These are phyloP conservation scores for Microctonus brassicae DNA, from an alignment of 2,888 invertebrate species.

Conservation along the genomic window DNA sequence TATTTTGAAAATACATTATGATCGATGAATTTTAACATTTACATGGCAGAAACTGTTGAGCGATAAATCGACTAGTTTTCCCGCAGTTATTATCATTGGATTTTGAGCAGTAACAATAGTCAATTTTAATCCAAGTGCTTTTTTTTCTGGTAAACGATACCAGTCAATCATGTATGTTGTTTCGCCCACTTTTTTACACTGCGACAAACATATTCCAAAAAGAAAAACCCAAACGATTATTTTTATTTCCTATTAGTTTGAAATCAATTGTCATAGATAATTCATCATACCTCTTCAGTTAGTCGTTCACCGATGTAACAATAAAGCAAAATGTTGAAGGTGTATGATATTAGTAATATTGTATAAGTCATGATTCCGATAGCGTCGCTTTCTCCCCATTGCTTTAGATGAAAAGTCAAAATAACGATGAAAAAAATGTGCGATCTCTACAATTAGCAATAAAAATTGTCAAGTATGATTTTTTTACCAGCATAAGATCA, in stretches of 20 bases:
- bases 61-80: constrained; percentile 53
- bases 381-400: constrained; percentile 40
- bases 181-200: constrained; percentile 54
- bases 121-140: constrained; percentile 45
- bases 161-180: constrained; percentile 52
- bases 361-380: constrained; percentile 36
- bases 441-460: too few species aligned
- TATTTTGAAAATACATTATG: too few species aligned
- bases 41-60: constrained; percentile 54
- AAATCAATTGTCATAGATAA: not conserved
- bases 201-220: not conserved
- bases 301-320: constrained; percentile 60
- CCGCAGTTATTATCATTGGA: constrained; percentile 52
- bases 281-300: constrained; percentile 52
- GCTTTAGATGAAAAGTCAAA: constrained; percentile 23
- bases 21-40: constrained; percentile 21
- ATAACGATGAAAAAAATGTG: too few species aligned
- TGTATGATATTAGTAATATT: constrained; percentile 34
- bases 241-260: too few species aligned
- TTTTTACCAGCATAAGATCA: too few species aligned
- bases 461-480: too few species aligned
- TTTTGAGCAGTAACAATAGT: constrained; percentile 49
- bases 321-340: constrained; percentile 54
- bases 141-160: constrained; percentile 49
- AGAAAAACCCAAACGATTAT: not conserved